phyloP scores from a whole-genome alignment of 2,888 invertebrate genomes.

The Thereva unica region DNA sequence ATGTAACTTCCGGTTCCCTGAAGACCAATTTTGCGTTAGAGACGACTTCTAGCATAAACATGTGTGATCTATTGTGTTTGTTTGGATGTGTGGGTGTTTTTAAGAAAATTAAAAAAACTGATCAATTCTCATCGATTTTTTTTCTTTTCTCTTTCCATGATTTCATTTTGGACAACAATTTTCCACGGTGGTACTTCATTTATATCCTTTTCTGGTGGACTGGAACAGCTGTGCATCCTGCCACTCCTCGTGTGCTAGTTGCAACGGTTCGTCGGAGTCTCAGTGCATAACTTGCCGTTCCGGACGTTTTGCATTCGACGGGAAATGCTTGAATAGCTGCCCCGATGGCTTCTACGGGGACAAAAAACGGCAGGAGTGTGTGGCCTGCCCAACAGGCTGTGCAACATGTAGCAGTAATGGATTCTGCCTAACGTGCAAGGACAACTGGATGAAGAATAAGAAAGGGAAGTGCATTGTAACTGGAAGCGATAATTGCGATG shows the following conservation, averaged over 20 bases:
- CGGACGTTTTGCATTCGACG: conserved; percentile 72
- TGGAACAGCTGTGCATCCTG: conserved; percentile 73
- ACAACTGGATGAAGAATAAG: conserved; percentile 75
- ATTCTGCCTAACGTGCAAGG: conserved; percentile 73
- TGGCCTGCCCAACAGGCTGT: conserved; percentile 77
- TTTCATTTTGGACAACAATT: conserved; percentile 1
- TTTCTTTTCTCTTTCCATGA: conserved; percentile 21
- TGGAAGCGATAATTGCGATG: conserved; percentile 71
- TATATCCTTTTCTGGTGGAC: neutral
- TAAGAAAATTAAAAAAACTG: neutral
- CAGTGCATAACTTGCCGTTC: conserved; percentile 82
- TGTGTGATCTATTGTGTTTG: neutral
- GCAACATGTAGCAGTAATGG: conserved; percentile 71
- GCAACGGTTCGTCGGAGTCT: conserved; percentile 74
- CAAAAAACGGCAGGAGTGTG: conserved; percentile 77
- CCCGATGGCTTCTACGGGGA: conserved; percentile 76
- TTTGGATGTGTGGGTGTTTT: neutral
- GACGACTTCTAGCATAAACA: neutral
- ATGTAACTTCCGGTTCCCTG: too few relatives aligned
- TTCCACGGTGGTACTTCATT: neutral
- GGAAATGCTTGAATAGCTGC: conserved; percentile 73
- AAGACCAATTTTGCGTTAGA: too few relatives aligned
- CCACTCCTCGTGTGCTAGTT: conserved; percentile 79
- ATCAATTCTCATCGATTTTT: conserved; percentile 1
- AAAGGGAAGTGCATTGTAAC: conserved; percentile 74